Evolutionary conservation across 2,888 invertebrate species (phyloP).

Genomic region (Platycheirus rosarum): DNA sequence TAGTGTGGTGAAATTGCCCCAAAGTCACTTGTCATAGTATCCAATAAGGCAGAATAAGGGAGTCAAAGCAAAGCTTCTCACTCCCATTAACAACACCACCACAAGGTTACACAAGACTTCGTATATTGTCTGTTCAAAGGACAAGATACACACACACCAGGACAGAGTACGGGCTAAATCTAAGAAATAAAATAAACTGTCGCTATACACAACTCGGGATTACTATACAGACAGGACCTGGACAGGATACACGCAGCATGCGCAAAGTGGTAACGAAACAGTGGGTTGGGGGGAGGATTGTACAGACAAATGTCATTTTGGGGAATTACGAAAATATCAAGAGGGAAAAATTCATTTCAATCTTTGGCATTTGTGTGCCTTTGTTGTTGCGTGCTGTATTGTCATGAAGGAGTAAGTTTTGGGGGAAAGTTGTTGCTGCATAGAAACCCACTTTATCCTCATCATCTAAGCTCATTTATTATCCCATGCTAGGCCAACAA

Average conservation of each 20-base stretch:
- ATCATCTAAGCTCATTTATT: constrained; percentile 70
- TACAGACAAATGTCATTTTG: constrained; percentile 60
- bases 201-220: constrained; percentile 19
- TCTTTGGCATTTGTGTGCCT: constrained; percentile 58
- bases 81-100: constrained; percentile 14
- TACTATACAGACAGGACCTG: constrained; percentile 5
- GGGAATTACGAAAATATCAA: constrained; percentile 68
- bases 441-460: constrained; percentile 55
- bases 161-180: background rate
- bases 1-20: constrained; percentile 30
- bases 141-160: constrained; percentile 17
- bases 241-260: constrained; percentile 36
- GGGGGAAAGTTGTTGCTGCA: constrained; percentile 50
- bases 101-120: constrained; percentile 13
- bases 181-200: constrained; percentile 40
- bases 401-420: constrained; percentile 8
- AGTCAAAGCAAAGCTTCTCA: constrained; percentile 17
- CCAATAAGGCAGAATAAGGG: constrained; percentile 48
- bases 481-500: constrained; percentile 36
- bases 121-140: background rate
- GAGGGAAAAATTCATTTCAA: constrained; percentile 71
- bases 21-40: constrained; percentile 64
- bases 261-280: constrained; percentile 25
- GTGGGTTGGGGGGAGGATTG: constrained; percentile 24
- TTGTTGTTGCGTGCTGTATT: constrained; percentile 5